Conservation (phyloP, 2,888 invertebrate species). For the Helobdella robusta region DNA sequence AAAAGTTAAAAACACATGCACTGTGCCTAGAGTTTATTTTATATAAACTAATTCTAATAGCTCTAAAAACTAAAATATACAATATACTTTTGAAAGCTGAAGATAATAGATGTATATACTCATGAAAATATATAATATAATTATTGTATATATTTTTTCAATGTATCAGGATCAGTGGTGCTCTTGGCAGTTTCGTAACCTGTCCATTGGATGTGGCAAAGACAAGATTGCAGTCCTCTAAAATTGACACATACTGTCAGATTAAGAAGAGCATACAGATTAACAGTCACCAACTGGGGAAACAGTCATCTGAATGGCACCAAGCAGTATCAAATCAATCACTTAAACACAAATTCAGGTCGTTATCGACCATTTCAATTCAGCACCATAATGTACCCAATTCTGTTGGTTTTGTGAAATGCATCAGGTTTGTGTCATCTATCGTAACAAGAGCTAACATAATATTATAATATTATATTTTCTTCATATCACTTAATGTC, state of each 20-base stretch:
- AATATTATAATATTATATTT: too few species aligned
- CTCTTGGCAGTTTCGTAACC: constrained; percentile 88
- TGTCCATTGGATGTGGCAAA: constrained; percentile 96
- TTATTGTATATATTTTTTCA: neutral
- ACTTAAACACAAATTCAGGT: constrained; percentile 17
- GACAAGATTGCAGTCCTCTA: constrained; percentile 85
- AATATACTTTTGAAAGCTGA: neutral
- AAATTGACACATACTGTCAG: constrained; percentile 24
- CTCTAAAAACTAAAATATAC: neutral
- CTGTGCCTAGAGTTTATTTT: constrained; percentile 1
- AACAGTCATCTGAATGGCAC: neutral
- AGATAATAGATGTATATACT: neutral
- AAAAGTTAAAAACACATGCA: too few species aligned
- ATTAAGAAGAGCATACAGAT: neutral
- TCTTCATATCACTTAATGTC: too few species aligned
- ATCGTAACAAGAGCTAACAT: neutral
- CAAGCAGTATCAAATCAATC: neutral
- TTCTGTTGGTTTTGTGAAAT: constrained; percentile 22
- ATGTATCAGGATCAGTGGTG: constrained; percentile 74
- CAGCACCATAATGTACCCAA: neutral
- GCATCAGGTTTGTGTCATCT: constrained; percentile 21
- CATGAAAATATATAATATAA: neutral
- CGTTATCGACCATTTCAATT: neutral
- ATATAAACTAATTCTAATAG: neutral
- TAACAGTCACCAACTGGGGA: too few species aligned